Base-by-base conservation (phyloP, 2,113 vertebrate species). In the Mobula hypostoma region DNA sequence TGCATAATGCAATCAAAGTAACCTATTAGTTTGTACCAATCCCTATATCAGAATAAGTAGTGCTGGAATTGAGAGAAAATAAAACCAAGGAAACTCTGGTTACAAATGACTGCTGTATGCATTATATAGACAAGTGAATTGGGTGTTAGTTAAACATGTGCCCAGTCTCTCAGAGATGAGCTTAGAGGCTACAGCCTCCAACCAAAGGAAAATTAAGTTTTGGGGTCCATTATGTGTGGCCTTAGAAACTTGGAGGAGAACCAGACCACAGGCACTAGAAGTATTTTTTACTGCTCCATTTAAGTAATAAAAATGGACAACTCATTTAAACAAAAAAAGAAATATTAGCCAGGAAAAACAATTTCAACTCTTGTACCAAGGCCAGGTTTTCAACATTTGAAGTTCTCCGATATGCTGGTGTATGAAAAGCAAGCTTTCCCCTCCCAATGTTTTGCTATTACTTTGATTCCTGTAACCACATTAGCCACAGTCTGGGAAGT, bases 231-330 rank as follows among this genome's bases (percentile, higher is more conserved):
- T 66, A 32, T 68, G 85, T 66, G 61, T 90, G 61, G 61, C 85
- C 85, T 32, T 19, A 9, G 48, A 90, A 66, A 90, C n/a, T 27
- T 90, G 85, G 85, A 66, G 85, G 61, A 32, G n/a, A 90, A 66
- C 61, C 85, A 88, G 85, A 66, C 85, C 85, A 68, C 61, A 66
- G 61, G 85, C 61, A 68, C 85, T 17, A 32, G 63, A 66, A 90
- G 15, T 19, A 90, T 74, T 74, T n/a, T 66, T 66, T 90, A 29
- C 61, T 66, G 85, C 15, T 90, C 61, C 8, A n/a, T 66, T 90
- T 90, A 90, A 66, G 66, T 68, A 32, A 90, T 68, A 90, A 90
- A 90, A 90, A 32, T 66, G 29, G 85, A 90, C 29, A 66, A 61
- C 61, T 58, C 61, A 32, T 32, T 88, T 32, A 66, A 74, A 74